Base-by-base conservation (phyloP, 2,888 invertebrate genomes). In the Hirtodrosophila duncani region DNA sequence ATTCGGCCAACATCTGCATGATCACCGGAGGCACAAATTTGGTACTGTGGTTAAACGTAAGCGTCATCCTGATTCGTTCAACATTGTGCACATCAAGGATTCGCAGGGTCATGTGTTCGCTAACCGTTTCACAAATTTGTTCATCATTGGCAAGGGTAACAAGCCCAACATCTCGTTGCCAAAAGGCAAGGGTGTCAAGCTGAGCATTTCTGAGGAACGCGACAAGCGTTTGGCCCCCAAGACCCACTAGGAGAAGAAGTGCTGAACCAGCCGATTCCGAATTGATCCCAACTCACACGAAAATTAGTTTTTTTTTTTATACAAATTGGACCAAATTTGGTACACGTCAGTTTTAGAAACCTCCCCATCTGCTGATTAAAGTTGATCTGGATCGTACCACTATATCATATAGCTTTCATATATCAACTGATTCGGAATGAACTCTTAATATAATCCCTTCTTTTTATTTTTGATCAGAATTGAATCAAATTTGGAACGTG, bases 1-100 rank as follows among this genome's bases (percentile, higher is more conserved):
- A 99, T 84, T 93, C 96, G 48, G 96, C 98, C 63, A 99, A 99
- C 88, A 89, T 99, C 85, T 98, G 98, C 89, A 99, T 99, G 99
- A 97, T 99, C 88, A 99, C 99, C 74, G 99, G 99, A 86, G 99
- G 99, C 67, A 93, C 97, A 87, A 99, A 99, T 90, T 97, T 99
- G 92, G 99, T 85, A 94, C 95, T 45, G 95, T 99, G 75, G 96
- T 97, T 77, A 97, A 95, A 87, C 92, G 99, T 84, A 99, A 99
- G 89, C 92, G 98, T 80, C 99, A 99, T 89, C 99, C 98, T 63
- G 99, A 99, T 63, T 98, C 98, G 61, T 99, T 99, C 87, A 99
- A 99, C 89, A 99, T 99, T 88, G 97, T 99, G 65, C 99, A 99
- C 89, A 90, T 99, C 83, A 98, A 98, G 89, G 99, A 99, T 90